Conservation (phyloP, 2,113 vertebrate genomes). For the Periophthalmus modestus region DNA sequence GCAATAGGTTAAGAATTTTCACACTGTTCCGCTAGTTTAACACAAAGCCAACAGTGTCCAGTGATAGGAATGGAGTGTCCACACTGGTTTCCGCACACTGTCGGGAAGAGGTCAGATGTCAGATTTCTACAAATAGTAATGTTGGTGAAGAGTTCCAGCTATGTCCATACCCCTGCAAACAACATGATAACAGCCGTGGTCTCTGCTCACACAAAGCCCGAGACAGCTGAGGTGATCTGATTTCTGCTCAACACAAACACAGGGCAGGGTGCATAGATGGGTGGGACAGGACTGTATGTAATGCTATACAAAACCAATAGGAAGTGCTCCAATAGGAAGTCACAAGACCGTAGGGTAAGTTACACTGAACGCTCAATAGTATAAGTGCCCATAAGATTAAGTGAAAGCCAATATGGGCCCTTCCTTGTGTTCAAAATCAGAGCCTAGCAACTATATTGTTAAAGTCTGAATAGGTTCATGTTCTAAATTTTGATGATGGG, state of each 20-base stretch:
- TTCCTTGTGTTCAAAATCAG: neutral
- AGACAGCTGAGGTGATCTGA: slow-evolving; percentile 12
- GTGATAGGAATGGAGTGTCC: neutral
- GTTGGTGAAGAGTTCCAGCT: slow-evolving; percentile 26
- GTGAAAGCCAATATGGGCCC: neutral
- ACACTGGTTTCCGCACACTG: slow-evolving; percentile 5
- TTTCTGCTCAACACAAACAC: slow-evolving; percentile 21
- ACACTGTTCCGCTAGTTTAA: neutral
- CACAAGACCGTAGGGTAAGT: neutral
- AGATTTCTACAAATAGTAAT: slow-evolving; percentile 43
- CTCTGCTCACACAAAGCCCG: slow-evolving; percentile 1
- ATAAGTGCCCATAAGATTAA: neutral
- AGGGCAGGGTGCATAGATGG: neutral
- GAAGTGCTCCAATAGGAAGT: neutral
- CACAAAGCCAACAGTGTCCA: neutral
- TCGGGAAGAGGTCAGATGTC: slow-evolving; percentile 34
- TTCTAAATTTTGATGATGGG: too few relatives aligned
- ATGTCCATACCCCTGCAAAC: neutral
- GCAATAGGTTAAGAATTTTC: too few relatives aligned
- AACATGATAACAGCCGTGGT: slow-evolving; percentile 11
- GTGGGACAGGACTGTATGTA: neutral
- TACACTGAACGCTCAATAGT: neutral
- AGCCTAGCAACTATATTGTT: neutral
- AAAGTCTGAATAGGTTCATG: too few relatives aligned
- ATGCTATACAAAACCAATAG: slow-evolving; percentile 3